A percentile compares a stretch with the other conserved stretches of the same genome.
phyloP scores from a whole-genome alignment of 2,888 invertebrate genomes.

The Thysanoteuthis rhombus region DNA sequence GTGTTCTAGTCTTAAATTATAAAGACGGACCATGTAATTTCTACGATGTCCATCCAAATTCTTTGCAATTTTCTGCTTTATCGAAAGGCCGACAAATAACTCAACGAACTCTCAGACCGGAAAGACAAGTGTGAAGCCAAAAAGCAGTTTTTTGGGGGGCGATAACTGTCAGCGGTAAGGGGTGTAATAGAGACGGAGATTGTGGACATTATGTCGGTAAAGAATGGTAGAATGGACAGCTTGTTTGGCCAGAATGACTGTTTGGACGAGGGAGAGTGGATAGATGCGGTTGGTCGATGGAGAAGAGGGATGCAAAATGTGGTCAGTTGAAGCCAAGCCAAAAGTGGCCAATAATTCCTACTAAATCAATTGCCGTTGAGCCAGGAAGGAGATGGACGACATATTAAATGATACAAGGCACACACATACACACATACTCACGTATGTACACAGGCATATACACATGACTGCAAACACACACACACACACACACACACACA shows the following conservation, averaged over 20 bases:
- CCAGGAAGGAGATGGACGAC: background rate
- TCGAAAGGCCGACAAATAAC: background rate
- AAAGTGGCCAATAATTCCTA: background rate
- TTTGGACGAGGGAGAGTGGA: background rate
- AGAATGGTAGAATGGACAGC: background rate
- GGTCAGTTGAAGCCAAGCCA: background rate
- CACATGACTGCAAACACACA: background rate
- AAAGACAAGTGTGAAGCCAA: background rate
- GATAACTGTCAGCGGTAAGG: background rate
- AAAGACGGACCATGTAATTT: background rate
- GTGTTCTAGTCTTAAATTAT: too few relatives aligned
- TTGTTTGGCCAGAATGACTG: background rate
- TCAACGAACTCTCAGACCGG: background rate
- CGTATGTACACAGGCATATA: background rate
- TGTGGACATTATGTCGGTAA: background rate
- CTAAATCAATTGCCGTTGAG: background rate
- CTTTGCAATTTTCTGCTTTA: background rate
- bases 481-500: too few relatives aligned
- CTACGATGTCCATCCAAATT: background rate
- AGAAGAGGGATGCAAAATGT: background rate
- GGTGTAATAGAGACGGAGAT: background rate
- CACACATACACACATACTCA: too few relatives aligned
- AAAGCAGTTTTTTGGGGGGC: background rate
- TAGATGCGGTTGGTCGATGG: background rate
- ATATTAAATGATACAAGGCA: background rate